Evolutionary conservation across 2,797 vertebrate genomes (phyloP).

Genomic region (Ctenosaura bakeri): DNA sequence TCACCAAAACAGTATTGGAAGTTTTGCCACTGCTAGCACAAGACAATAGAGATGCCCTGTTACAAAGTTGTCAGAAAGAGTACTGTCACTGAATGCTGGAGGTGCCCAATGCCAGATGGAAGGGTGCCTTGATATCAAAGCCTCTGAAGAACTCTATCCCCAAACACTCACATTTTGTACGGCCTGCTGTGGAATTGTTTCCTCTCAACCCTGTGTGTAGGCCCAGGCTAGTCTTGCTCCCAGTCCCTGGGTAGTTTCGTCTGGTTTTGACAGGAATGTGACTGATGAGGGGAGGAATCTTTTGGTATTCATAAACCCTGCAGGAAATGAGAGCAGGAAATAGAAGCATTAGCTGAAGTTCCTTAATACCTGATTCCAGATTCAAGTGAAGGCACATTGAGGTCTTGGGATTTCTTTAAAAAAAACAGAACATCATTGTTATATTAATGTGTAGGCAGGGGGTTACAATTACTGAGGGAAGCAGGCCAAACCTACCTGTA

Average conservation of each 20-base stretch:
- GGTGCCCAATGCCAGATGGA: too few species aligned
- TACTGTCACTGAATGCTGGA: neutral
- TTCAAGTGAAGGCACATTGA: too few species aligned
- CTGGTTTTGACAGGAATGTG: constrained; percentile 63
- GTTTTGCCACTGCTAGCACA: neutral
- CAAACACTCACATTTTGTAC: constrained; percentile 67
- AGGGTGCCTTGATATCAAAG: neutral
- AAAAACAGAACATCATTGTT: neutral
- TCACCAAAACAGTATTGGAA: neutral
- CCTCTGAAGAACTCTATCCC: neutral
- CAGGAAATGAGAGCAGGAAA: neutral
- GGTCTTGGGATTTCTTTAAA: neutral
- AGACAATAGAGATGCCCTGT: neutral
- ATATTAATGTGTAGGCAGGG: neutral
- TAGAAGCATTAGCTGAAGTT: neutral
- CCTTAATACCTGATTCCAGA: neutral
- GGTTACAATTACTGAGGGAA: neutral
- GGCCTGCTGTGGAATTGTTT: neutral
- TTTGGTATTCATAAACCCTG: constrained; percentile 69
- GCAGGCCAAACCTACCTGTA: constrained; percentile 40
- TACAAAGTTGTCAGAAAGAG: neutral
- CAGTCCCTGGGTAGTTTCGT: constrained; percentile 16
- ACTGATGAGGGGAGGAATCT: constrained; percentile 70
- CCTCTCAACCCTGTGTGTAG: constrained; percentile 24
- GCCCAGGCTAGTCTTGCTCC: constrained; percentile 60